Base-by-base conservation (phyloP, 2,888 invertebrate genomes). In the Agriopis aurantiaria region DNA sequence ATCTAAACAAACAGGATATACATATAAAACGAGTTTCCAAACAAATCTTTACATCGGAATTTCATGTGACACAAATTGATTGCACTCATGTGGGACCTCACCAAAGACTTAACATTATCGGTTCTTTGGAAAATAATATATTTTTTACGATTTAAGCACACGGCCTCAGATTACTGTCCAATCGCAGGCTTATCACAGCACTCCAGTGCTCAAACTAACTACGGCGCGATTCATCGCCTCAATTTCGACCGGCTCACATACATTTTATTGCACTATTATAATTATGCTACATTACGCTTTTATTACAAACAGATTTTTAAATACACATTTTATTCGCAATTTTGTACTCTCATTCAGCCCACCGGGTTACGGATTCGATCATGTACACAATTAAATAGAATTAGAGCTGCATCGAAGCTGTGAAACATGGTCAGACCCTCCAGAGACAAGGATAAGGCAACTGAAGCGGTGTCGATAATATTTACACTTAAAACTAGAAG, bases 281-380 rank as follows among this genome's bases (percentile, higher is more conserved):
- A 90, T 90, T 92, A 92, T 88, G 91, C 91, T 92, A 91, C 82
- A 79, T 85, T 85, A 84, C 80, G 80, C 80, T 81, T 80, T 86
- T 87, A 89, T 85, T 85, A 88, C 86, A 85, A 83, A 87, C 78
- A 67, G 69, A 69, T 75, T 70, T 74, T 74, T 73, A 68, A 75
- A 68, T 75, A 75, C 67, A 69, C 66, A 72, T 58, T 71, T 83
- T 89, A 90, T 86, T 84, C 83, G 90, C 88, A 92, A 92, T 91
- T 93, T 93, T 93, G 93, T 93, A 93, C 93, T 93, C 88, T 85
- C 86, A 87, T 84, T 92, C 88, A 75, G 84, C 79, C 85, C 84
- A 82, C 78, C 70, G 81, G 82, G 78, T 82, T 80, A 77, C 75
- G 77, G 76, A 65, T 58, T 65, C 71, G 68, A 78, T 81, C 85